These are phyloP conservation scores for Synchiropus splendidus DNA, from an alignment of 2,113 vertebrate genomes.

Conservation along the genomic window DNA sequence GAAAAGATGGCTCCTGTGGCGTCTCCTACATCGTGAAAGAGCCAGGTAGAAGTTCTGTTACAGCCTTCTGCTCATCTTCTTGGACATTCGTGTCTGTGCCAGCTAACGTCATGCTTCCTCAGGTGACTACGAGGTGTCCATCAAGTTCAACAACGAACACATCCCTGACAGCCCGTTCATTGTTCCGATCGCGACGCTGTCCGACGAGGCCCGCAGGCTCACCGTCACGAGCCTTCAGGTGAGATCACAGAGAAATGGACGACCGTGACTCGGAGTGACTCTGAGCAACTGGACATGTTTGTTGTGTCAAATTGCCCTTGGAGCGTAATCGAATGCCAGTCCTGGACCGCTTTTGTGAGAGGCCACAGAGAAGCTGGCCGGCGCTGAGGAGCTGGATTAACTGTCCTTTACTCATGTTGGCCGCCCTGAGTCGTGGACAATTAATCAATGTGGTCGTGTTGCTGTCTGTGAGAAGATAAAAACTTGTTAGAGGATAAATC, in stretches of 20 bases:
- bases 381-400: conserved; percentile 58
- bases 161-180: conserved; percentile 96
- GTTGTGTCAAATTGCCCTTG: conserved; percentile 38
- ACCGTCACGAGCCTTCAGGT: conserved; percentile 94
- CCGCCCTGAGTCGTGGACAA: conserved; percentile 39
- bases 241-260: conserved; percentile 5
- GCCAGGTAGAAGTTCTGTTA: conserved; percentile 71
- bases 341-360: conserved; percentile 28
- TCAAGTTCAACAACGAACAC: conserved; percentile 96
- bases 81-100: conserved; percentile 12
- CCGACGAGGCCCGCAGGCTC: conserved; percentile 85
- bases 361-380: conserved; percentile 44
- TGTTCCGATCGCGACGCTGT: conserved; percentile 87
- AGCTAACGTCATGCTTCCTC: conserved; percentile 31
- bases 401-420: conserved; percentile 46
- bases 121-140: conserved; percentile 96
- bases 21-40: conserved; percentile 87
- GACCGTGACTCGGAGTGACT: no score
- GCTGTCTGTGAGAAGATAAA: conserved; percentile 18
- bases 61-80: conserved; percentile 2
- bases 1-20: conserved; percentile 86
- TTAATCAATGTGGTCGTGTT: conserved; percentile 21
- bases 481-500: conserved; percentile 9
- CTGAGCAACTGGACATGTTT: conserved; percentile 25
- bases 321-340: conserved; percentile 38